Evolutionary conservation across 2,797 vertebrate species (phyloP).

Genomic region (Nothura maculosa): DNA sequence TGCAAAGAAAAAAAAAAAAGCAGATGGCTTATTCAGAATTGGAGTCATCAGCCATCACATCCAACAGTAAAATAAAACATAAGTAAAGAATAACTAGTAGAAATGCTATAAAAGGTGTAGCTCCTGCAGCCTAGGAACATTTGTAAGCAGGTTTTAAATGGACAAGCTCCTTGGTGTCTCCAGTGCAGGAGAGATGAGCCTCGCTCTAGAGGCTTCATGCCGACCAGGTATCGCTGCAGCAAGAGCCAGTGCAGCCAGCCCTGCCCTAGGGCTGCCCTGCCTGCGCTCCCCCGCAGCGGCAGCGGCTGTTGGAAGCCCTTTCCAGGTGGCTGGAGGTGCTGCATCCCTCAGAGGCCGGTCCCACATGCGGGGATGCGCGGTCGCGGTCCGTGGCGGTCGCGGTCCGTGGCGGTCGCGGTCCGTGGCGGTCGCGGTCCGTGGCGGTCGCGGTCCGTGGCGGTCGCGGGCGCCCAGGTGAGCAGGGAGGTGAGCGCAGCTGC

Average conservation of each 20-base stretch:
- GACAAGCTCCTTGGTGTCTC: not conserved
- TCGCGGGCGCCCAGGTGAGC: no score
- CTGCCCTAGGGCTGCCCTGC: not conserved
- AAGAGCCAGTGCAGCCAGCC: no score
- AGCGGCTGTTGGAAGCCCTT: not conserved
- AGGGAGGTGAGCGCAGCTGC: not conserved
- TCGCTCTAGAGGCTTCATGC: not conserved
- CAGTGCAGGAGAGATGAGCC: not conserved
- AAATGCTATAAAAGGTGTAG: not conserved
- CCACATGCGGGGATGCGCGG: no score
- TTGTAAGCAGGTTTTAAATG: not conserved
- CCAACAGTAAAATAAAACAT: not conserved
- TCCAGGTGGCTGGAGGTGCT: fast-evolving
- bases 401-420: no score
- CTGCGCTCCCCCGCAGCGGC: not conserved
- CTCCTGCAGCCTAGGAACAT: not conserved
- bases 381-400: no score
- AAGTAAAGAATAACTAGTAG: not conserved
- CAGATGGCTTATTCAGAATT: not conserved
- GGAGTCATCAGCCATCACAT: not conserved
- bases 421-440: no score
- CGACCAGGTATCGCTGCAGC: no score
- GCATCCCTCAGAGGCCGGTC: not conserved
- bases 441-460: no score
- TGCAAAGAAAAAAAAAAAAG: not conserved